A percentile compares a stretch with the other conserved stretches of the same genome.
These are phyloP conservation scores for Genyomyrus donnyi DNA, from an alignment of 2,113 vertebrate species.

Conservation along the genomic window DNA sequence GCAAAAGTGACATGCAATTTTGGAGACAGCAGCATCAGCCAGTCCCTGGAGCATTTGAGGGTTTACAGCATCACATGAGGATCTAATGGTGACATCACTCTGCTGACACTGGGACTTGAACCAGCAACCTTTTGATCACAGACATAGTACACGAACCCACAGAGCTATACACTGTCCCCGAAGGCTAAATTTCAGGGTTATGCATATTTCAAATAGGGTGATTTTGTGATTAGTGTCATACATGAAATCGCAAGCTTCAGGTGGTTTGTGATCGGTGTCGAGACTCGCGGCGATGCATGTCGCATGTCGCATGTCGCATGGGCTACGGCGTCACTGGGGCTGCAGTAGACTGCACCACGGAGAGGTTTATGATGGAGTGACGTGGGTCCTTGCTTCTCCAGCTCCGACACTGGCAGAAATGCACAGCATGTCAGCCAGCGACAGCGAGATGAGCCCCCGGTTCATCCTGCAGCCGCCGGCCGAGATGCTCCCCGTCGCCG, in stretches of 20 bases:
- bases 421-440: background rate
- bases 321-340: background rate
- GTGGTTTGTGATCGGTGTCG: background rate
- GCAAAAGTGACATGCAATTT: background rate
- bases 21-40: background rate
- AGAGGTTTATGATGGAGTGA: background rate
- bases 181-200: background rate
- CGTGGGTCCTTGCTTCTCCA: background rate
- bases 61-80: background rate
- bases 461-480: constrained; percentile 23
- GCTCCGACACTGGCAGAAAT: background rate
- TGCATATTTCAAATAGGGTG: background rate
- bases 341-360: background rate
- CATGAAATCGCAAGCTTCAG: background rate
- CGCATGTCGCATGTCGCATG: background rate
- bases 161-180: background rate
- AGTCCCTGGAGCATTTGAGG: background rate
- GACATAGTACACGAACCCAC: background rate
- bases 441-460: background rate
- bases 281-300: background rate
- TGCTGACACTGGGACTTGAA: background rate
- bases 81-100: background rate
- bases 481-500: constrained; percentile 45
- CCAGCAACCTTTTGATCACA: background rate
- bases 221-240: background rate